Base-by-base conservation (phyloP, 2,797 vertebrate species). In the Acropternis orthonyx region DNA sequence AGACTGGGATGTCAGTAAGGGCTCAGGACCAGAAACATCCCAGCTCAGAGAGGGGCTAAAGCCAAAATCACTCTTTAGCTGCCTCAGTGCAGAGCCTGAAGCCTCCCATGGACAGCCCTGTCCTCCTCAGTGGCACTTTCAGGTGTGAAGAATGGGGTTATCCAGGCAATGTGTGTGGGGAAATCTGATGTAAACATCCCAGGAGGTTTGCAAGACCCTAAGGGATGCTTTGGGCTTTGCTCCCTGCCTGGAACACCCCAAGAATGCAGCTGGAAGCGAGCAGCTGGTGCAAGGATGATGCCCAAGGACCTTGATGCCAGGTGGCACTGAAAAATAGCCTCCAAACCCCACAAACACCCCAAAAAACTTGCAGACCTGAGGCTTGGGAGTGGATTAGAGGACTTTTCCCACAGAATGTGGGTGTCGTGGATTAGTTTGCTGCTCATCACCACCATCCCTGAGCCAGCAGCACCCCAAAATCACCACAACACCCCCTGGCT, bases 121-220 rank as follows among this genome's bases (percentile, higher is more conserved):
- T 80, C 69, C 30, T 80, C 55, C 30, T 18, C 0, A 0, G 16
- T 2, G 12, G 22, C 82, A 63, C 34, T 58, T 78, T 49, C 27
- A n/a, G 39, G 36, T 26, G 58, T 24, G 7, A n/a, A 27, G 23
- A 71, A 41, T 8, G 30, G 41, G 75, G n/a, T 48, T 39, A 54
- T 5, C 51, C 4, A 2, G 7, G 9, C 0, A 0, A 3, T 3
- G 2, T 8, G 9, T 1, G 23, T 4, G 26, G 6, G 3, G 20
- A 41, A 74, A 18, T 9, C 27, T 78, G 12, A 4, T 74, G 28
- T 16, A 67, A 41, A 7, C 5, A 5, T 49, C 22, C 3, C 1
- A 2, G 49, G 20, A 63, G 21, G 20, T 49, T 58, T 67, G 16
- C 46, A 48, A 49, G 55, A 14, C 37, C 22, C 46, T 26, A 24